Percentiles rank a stretch among this genome's conserved stretches.
phyloP scores from a whole-genome alignment of 2,888 invertebrate genomes.

The Drosophila kanekoi region DNA sequence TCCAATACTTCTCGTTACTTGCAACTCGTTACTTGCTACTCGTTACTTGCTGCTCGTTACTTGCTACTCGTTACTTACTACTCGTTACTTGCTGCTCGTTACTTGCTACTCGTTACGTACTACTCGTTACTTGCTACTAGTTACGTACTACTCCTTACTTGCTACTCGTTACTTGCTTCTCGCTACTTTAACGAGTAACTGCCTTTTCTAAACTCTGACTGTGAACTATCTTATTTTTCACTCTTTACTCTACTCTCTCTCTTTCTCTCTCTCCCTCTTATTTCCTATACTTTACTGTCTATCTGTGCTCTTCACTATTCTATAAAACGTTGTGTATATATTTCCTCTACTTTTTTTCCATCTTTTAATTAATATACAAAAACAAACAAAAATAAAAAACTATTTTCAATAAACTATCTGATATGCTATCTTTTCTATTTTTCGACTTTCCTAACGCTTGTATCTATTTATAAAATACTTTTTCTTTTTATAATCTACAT shows the following conservation, averaged over 20 bases:
- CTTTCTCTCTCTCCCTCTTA: not conserved
- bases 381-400: constrained; percentile 35
- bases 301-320: constrained; percentile 19
- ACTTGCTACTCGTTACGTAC: not conserved
- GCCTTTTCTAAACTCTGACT: not conserved
- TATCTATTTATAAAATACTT: constrained; percentile 13
- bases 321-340: constrained; percentile 62
- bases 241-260: constrained; percentile 2
- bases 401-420: constrained; percentile 31
- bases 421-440: constrained; percentile 4
- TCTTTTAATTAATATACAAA: constrained; percentile 23
- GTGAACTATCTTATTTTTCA: not conserved
- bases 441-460: constrained; percentile 1
- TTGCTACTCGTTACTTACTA: constrained; percentile 4
- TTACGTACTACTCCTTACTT: not conserved
- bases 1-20: constrained; percentile 7
- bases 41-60: constrained; percentile 2
- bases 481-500: constrained; percentile 3
- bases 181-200: constrained; percentile 2
- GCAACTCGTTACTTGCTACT: constrained; percentile 3
- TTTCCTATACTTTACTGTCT: not conserved
- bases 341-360: constrained; percentile 40
- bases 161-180: not conserved
- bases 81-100: not conserved
- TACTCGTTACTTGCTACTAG: constrained; percentile 5